Evolutionary conservation across 2,797 vertebrate genomes (phyloP).

Genomic region (Esox lucius): DNA sequence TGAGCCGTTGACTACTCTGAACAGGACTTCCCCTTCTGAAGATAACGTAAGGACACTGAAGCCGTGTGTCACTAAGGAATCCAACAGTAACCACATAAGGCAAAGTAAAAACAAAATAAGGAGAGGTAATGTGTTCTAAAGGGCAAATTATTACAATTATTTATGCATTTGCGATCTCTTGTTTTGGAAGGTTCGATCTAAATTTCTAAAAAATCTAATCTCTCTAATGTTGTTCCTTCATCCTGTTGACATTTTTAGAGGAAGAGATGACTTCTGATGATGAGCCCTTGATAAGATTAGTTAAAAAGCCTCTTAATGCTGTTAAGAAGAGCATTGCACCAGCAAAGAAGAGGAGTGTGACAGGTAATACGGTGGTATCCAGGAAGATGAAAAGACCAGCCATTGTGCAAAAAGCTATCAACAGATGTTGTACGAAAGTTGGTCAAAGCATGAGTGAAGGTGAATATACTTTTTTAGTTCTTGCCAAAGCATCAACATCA

Average conservation of each 20-base stretch:
- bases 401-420: neutral
- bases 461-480: neutral
- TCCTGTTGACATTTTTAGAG: neutral
- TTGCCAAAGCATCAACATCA: neutral
- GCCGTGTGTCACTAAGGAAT: constrained; percentile 11
- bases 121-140: neutral
- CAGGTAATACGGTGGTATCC: neutral
- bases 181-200: neutral
- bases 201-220: neutral
- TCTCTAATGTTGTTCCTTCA: neutral
- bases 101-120: neutral
- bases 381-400: neutral
- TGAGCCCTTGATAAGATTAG: neutral
- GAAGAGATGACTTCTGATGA: neutral
- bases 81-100: neutral
- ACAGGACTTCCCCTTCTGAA: constrained; percentile 16
- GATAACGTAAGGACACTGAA: constrained; percentile 11
- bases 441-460: neutral
- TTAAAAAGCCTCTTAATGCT: neutral
- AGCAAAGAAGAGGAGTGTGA: neutral
- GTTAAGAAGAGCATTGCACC: constrained; percentile 2
- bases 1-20: constrained; percentile 30
- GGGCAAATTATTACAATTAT: neutral
- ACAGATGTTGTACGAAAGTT: neutral
- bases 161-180: neutral